Evolutionary conservation across 2,888 invertebrate species (phyloP).

Genomic region (Aleiodes alternator): DNA sequence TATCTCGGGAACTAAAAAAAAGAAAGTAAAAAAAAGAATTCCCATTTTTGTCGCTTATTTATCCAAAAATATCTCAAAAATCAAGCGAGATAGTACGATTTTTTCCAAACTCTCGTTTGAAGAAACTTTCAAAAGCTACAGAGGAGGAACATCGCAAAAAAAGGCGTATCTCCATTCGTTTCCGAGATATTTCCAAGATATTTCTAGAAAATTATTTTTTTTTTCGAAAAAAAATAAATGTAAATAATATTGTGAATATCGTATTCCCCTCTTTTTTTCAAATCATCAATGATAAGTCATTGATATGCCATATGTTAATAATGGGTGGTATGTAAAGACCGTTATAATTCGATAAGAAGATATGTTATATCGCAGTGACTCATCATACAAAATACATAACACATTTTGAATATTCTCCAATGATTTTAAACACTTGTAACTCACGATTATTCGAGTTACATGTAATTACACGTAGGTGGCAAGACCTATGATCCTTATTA

Average conservation of each 20-base stretch:
- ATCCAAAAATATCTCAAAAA: no score
- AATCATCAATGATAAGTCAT: background rate
- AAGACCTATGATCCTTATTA: background rate
- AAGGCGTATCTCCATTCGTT: no score
- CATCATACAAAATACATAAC: conserved; percentile 8
- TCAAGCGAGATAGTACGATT: no score
- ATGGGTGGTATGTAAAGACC: background rate
- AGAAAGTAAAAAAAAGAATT: no score
- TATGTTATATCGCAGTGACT: conserved; percentile 21
- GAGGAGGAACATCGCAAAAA: no score
- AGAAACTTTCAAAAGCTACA: no score
- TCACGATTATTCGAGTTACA: background rate
- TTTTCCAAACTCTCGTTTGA: no score
- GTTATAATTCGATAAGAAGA: background rate
- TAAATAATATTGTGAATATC: background rate
- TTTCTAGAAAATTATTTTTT: background rate
- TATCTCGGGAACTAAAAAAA: no score
- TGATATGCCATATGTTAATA: background rate
- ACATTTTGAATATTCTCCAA: background rate
- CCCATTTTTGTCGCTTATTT: no score
- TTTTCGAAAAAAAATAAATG: background rate
- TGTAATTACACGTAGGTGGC: conserved; percentile 9
- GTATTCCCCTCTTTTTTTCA: no score
- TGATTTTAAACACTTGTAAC: background rate
- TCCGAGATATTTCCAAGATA: no score